Evolutionary conservation across 2,888 invertebrate species (phyloP), one percentile per base, ranked within the genome.

Genomic region (Tetragonula carbonaria): DNA sequence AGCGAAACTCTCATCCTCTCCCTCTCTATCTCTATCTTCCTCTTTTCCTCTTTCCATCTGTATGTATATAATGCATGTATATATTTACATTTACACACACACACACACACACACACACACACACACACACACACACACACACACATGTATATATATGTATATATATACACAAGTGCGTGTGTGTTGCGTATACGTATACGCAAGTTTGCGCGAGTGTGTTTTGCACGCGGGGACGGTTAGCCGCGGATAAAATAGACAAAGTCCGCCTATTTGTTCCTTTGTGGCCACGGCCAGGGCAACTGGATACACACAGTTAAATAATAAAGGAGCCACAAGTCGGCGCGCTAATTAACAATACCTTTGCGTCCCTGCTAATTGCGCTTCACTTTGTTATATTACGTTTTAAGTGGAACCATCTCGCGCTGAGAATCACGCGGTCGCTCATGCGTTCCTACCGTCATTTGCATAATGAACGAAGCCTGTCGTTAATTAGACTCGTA

Each of bases 381-480:
- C 91, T 87, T 90, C 87, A 87, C 90, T 88, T 92, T 90, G 90
- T 92, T 92, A 88, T 87, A 90, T 92, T 89, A 92, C 87, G 86
- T 91, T 90, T 90, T 86, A 88, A 87, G 91, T 87, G 86, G 85
- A 75, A 76, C 78, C 75, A 59, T 67, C 45, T 45, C 80, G 74
- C 71, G 78, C 77, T 87, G 91, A 88, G 91, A 91, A 92, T 92
- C 90, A 90, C 90, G 89, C 90, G 89, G 89, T 86, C 91, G 88
- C 89, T 92, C 90, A 87, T 91, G 90, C 92, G 90, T 91, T 91
- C 91, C 92, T 92, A 91, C 90, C 89, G 86, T 87, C 87, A 93
- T 93, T 93, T 92, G 90, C 93, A 93, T 93, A 93, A 93, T 93
- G 91, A 93, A 93, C 92, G 91, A 92, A 91, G 91, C 90, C 90